A percentile compares a stretch with the other conserved stretches of the same genome.
Evolutionary conservation across 1,140 invertebrate genomes (phyloP).

Genomic region (Calephelis nemesis): DNA sequence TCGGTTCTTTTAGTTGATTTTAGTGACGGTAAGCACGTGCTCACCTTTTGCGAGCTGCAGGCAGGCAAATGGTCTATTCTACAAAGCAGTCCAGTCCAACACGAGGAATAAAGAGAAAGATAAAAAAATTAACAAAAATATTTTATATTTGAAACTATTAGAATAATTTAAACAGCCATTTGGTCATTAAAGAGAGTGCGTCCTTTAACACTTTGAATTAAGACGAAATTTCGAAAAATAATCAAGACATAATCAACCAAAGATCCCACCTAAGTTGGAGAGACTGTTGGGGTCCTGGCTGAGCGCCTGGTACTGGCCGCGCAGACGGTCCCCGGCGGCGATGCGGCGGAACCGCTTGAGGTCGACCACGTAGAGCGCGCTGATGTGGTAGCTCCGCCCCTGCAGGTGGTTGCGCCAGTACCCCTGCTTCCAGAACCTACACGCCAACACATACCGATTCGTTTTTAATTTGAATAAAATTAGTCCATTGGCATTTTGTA

Average conservation of each 20-base stretch:
- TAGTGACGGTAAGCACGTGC: no score
- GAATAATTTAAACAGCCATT: no score
- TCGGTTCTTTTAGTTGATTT: not conserved
- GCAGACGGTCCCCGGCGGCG: constrained; percentile 97
- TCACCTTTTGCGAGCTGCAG: no score
- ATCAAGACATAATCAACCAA: no score
- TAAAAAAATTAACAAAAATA: no score
- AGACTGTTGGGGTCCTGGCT: constrained; percentile 98
- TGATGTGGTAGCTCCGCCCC: constrained; percentile 97
- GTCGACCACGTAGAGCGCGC: constrained; percentile 98
- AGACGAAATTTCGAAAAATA: no score
- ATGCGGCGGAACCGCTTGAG: constrained; percentile 97
- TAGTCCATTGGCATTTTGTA: no score
- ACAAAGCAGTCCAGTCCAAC: not conserved
- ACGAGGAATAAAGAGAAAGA: not conserved
- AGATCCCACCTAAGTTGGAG: constrained; percentile 93
- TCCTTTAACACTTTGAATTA: no score
- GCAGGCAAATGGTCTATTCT: no score
- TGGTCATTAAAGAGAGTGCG: no score
- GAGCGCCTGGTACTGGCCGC: constrained; percentile 97
- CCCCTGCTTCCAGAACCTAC: constrained; percentile 97
- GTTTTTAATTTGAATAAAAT: no score
- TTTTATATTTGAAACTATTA: no score
- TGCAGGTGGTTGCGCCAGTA: constrained; percentile 99
- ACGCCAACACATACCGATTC: not conserved